Conservation (phyloP, 1,140 invertebrate species). For the Drosophila lini region DNA sequence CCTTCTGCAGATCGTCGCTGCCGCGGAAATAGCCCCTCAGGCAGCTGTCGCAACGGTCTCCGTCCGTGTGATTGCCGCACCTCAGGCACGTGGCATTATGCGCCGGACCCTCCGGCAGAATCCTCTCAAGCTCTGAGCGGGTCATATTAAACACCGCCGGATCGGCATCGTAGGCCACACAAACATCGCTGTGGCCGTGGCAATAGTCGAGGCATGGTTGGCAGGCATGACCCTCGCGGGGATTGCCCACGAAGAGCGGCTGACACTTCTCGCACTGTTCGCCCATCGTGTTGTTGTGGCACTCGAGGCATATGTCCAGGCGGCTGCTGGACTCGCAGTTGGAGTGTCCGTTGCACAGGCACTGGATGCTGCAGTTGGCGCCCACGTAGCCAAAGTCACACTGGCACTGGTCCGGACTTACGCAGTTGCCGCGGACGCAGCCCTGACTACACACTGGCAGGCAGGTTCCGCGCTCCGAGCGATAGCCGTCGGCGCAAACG, state of each 20-base stretch:
- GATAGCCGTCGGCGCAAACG: constrained; percentile 93
- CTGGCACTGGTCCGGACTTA: constrained; percentile 92
- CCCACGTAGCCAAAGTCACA: constrained; percentile 98
- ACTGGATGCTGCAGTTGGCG: constrained; percentile 95
- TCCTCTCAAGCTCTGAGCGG: constrained; percentile 85
- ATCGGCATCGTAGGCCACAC: constrained; percentile 88
- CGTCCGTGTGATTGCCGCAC: constrained; percentile 94
- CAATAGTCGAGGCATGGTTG: constrained; percentile 95
- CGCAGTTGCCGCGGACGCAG: constrained; percentile 94
- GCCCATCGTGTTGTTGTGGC: constrained; percentile 96
- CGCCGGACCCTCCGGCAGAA: constrained; percentile 88
- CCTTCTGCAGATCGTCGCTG: constrained; percentile 89
- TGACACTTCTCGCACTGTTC: constrained; percentile 94
- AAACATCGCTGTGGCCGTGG: constrained; percentile 93
- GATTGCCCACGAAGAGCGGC: constrained; percentile 95
- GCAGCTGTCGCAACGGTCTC: constrained; percentile 93
- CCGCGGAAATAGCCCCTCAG: constrained; percentile 94
- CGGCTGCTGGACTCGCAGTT: constrained; percentile 94
- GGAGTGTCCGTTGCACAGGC: constrained; percentile 97
- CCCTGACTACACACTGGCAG: constrained; percentile 94
- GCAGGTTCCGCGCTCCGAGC: constrained; percentile 87
- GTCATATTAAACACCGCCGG: constrained; percentile 86
- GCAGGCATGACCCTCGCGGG: constrained; percentile 93
- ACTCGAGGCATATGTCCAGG: constrained; percentile 92
- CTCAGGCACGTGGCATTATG: constrained; percentile 92